Evolutionary conservation across 2,888 invertebrate genomes (phyloP).

Genomic region (Cephus pygmeus): DNA sequence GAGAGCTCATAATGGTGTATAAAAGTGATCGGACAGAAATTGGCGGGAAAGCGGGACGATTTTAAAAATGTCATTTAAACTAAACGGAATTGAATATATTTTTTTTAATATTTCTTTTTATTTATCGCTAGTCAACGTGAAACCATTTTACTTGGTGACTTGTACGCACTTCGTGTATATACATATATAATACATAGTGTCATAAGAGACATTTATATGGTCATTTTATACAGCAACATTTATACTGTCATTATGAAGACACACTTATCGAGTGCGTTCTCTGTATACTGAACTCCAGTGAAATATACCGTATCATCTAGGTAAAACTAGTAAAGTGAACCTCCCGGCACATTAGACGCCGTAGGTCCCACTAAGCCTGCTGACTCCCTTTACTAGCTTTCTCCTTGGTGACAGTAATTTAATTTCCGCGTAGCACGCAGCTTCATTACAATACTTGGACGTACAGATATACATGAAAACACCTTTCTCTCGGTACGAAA

Average conservation of each 20-base stretch:
- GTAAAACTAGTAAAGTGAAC: not conserved
- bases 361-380: not conserved
- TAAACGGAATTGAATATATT: not conserved
- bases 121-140: too few relatives aligned
- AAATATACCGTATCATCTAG: not conserved
- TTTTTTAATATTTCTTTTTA: not conserved
- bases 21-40: not conserved
- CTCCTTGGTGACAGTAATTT: too few relatives aligned
- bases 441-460: slow-evolving; percentile 27
- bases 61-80: not conserved
- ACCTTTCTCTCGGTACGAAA: slow-evolving; percentile 10
- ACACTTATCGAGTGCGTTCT: not conserved
- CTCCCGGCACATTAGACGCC: not conserved
- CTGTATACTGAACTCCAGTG: not conserved
- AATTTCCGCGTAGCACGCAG: slow-evolving; percentile 20
- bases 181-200: not conserved
- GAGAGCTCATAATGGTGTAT: not conserved
- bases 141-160: too few relatives aligned
- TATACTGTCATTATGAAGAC: not conserved
- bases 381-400: too few relatives aligned
- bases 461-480: slow-evolving; percentile 18
- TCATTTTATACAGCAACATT: not conserved
- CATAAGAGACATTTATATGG: not conserved
- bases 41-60: not conserved
- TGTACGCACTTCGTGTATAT: not conserved